These are phyloP conservation scores for Xestia xanthographa DNA, from an alignment of 2,888 invertebrate genomes.

Conservation along the genomic window DNA sequence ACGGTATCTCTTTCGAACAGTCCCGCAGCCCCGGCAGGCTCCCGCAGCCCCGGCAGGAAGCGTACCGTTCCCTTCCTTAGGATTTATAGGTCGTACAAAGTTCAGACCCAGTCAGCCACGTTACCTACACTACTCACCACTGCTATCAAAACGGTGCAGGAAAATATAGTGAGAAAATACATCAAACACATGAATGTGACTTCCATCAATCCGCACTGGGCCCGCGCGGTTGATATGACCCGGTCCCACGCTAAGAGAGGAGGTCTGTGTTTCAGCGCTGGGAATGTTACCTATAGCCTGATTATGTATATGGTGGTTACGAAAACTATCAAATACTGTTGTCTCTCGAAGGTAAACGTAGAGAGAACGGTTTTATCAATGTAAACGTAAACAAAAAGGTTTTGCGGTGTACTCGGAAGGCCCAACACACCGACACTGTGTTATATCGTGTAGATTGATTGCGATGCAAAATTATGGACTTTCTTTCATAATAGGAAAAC, in stretches of 20 bases:
- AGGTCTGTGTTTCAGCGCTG: neutral
- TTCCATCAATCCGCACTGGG: neutral
- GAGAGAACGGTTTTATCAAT: neutral
- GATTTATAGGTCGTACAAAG: neutral
- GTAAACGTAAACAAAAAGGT: neutral
- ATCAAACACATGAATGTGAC: neutral
- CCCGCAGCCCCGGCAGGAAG: too few relatives aligned
- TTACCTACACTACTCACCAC: neutral
- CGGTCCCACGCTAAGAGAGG: neutral
- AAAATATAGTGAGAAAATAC: neutral
- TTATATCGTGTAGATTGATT: slow-evolving; percentile 5
- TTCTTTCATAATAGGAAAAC: slow-evolving; percentile 52
- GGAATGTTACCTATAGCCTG: neutral
- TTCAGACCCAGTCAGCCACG: neutral
- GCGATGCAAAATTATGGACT: slow-evolving; percentile 38
- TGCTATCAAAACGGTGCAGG: neutral
- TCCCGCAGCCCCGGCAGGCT: too few relatives aligned
- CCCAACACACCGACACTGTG: slow-evolving; percentile 28
- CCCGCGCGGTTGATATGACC: neutral
- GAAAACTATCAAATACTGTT: neutral
- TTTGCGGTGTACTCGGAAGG: neutral
- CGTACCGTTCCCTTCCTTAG: neutral
- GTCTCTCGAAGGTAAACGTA: neutral
- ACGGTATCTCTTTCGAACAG: too few relatives aligned
- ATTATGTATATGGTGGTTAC: neutral